Evolutionary conservation across 2,113 vertebrate genomes (phyloP).

Genomic region (Ia io): DNA sequence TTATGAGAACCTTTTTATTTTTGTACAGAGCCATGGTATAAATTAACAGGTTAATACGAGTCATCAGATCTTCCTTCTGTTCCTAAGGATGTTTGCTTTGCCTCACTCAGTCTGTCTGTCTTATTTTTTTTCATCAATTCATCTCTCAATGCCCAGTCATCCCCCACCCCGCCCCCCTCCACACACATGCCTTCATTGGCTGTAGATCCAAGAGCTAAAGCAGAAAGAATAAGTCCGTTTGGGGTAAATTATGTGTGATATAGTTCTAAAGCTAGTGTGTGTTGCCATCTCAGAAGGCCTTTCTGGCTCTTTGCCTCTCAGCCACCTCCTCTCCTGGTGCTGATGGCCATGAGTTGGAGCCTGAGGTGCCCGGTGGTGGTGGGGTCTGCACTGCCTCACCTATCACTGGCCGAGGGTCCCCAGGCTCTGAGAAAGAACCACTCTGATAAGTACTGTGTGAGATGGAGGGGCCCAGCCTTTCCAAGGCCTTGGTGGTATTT

Average conservation of each 20-base stretch:
- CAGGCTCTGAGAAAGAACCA: not conserved
- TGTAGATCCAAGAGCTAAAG: not conserved
- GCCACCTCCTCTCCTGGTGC: not conserved
- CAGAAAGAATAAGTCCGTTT: not conserved
- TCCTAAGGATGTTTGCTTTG: not conserved
- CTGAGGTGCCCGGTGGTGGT: not conserved
- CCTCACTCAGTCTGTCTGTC: not conserved
- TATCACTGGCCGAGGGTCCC: accelerated
- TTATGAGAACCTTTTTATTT: slow-evolving; percentile 95
- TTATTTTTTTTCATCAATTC: not conserved
- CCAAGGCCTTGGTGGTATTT: not conserved
- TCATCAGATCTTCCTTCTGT: slow-evolving; percentile 38
- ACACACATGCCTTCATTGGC: not conserved
- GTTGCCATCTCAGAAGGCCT: not conserved
- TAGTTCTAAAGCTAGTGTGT: not conserved
- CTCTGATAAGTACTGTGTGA: too few relatives aligned
- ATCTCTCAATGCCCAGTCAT: not conserved
- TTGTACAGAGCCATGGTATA: slow-evolving; percentile 91
- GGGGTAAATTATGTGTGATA: accelerated
- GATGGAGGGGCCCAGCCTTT: not conserved
- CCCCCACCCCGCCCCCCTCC: accelerated
- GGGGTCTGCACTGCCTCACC: not conserved
- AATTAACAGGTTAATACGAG: slow-evolving; percentile 79
- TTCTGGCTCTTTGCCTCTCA: not conserved
- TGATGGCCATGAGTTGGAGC: not conserved